Conservation (phyloP, 2,797 vertebrate species). For the Anguilla anguilla region DNA sequence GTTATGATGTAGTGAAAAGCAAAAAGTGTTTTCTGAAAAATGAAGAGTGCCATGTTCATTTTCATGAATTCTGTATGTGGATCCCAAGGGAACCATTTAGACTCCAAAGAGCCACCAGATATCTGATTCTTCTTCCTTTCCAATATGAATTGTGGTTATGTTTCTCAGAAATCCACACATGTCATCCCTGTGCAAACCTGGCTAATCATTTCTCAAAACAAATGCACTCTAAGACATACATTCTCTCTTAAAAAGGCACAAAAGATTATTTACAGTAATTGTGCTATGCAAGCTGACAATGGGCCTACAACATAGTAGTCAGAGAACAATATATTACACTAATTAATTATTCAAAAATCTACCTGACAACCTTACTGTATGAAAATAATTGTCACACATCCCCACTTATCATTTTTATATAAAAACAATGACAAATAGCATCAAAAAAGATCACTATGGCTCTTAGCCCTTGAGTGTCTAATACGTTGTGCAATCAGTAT, state of each 20-base stretch:
- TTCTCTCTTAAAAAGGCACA: background rate
- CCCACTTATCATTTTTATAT: background rate
- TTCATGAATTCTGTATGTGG: constrained; percentile 44
- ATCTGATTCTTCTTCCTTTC: constrained; percentile 32
- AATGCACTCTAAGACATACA: constrained; percentile 15
- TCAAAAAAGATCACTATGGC: constrained; percentile 53
- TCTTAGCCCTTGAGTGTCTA: constrained; percentile 51
- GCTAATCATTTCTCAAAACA: constrained; percentile 22
- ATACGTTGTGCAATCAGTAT: constrained; percentile 76
- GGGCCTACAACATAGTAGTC: background rate
- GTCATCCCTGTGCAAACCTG: constrained; percentile 31
- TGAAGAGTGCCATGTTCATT: constrained; percentile 42
- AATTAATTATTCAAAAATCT: constrained; percentile 51
- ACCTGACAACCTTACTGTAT: constrained; percentile 62
- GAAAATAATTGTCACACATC: constrained; percentile 50
- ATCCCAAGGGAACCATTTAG: constrained; percentile 40
- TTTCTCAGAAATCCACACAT: constrained; percentile 25
- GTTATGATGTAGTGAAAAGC: constrained; percentile 43
- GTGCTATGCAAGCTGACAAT: background rate
- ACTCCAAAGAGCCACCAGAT: constrained; percentile 44
- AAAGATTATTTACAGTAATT: constrained; percentile 7
- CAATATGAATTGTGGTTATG: constrained; percentile 30
- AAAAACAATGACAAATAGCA: background rate
- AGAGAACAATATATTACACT: background rate
- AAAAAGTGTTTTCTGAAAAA: constrained; percentile 41